Evolutionary conservation across 2,797 vertebrate species (phyloP).

Genomic region (Tragelaphus eurycerus): DNA sequence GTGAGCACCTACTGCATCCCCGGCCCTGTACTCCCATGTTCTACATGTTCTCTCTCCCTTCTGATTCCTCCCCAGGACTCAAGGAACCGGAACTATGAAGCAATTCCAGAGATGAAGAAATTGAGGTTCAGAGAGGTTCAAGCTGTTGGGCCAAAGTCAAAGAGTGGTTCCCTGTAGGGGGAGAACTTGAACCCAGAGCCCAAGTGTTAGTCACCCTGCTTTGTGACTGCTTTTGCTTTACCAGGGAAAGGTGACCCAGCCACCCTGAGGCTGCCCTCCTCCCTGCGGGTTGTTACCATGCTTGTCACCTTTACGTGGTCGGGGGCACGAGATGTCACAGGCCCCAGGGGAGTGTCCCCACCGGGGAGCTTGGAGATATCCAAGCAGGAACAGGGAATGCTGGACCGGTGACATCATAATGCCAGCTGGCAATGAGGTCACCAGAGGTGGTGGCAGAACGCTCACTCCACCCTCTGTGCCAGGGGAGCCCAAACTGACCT

Average conservation of each 20-base stretch:
- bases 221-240: slow-evolving; percentile 6
- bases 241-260: slow-evolving; percentile 6
- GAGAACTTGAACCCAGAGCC: slow-evolving; percentile 26
- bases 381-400: slow-evolving; percentile 52
- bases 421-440: slow-evolving; percentile 61
- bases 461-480: neutral
- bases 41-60: neutral
- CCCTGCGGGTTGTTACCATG: slow-evolving; percentile 44
- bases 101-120: neutral
- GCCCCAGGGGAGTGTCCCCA: slow-evolving; percentile 37
- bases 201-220: neutral
- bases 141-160: neutral
- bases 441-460: neutral
- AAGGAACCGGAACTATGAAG: neutral
- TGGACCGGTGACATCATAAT: slow-evolving; percentile 66
- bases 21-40: neutral
- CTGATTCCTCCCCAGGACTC: neutral
- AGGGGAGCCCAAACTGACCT: neutral
- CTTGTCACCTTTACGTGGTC: slow-evolving; percentile 31
- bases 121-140: neutral
- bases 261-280: neutral
- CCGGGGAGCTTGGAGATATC: slow-evolving; percentile 25
- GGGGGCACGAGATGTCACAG: slow-evolving; percentile 42
- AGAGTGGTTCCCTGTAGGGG: neutral
- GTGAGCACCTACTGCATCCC: neutral